phyloP scores from a whole-genome alignment of 64 coral and sea anemone genomes.

The Montipora efflorescens region DNA sequence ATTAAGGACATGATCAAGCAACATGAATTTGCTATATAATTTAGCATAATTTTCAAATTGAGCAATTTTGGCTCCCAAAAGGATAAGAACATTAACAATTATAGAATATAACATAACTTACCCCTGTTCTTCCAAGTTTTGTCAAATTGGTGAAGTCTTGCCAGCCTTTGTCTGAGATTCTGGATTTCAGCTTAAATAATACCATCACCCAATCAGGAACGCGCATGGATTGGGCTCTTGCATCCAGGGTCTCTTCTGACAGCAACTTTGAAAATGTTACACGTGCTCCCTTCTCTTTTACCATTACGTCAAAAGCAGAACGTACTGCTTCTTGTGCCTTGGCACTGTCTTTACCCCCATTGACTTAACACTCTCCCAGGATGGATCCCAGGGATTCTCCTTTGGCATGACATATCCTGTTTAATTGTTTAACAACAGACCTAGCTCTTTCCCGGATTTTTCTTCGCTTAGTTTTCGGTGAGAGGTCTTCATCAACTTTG shows the following conservation, averaged over 20 bases:
- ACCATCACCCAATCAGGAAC: conserved; percentile 3
- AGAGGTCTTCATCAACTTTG: neutral
- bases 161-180: conserved; percentile 25
- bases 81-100: neutral
- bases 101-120: conserved; percentile 24
- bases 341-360: neutral
- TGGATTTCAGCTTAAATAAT: conserved; percentile 11
- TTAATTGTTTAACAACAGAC: neutral
- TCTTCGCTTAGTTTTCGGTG: conserved; percentile 2
- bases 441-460: conserved; percentile 2
- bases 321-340: neutral
- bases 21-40: too few species aligned
- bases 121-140: conserved; percentile 34
- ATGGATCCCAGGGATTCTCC: conserved; percentile 16
- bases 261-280: conserved; percentile 21
- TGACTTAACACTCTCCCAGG: neutral
- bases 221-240: neutral
- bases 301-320: neutral
- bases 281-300: neutral
- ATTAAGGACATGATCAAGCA: too few species aligned
- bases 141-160: conserved; percentile 18
- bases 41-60: neutral
- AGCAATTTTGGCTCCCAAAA: neutral
- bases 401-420: neutral
- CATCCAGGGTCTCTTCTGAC: neutral